Evolutionary conservation across 2,888 invertebrate genomes (phyloP), one percentile per base, ranked within the genome.

Genomic region (Onthophagus sagittarius): DNA sequence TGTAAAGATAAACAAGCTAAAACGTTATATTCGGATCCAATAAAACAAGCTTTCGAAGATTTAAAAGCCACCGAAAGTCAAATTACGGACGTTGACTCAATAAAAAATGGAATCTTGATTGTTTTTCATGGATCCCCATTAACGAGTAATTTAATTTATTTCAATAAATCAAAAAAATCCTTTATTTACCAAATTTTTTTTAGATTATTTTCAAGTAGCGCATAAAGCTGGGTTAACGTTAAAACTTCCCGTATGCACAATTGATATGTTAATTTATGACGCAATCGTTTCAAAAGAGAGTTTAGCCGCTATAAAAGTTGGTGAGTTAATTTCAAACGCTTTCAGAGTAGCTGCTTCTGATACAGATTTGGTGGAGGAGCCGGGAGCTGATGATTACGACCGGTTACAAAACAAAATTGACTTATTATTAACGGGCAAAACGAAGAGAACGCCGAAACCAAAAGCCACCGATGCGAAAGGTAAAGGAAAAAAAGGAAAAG

Each of bases 181-280:
- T 23, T 23, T 23, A 23, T 23, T 23, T 2, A 23, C 1, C 23
- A 23, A 2, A 23, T 23, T 23, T 23, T 63, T 11, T 70, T 65
- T 71, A 85, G 85, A 83, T 73, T 82, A 79, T 76, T 72, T 79
- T 33, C 79, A 80, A 76, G 80, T 81, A 15, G 85, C 85, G 1
- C 81, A 82, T 72, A 77, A 78, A 77, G 77, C 81, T 13, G 88
- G 88, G 2, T 87, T 85, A 80, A 79, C 76, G 4, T 80, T 89
- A 2, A 77, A 81, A 2, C 76, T 89, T 73, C 88, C 88, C 0
- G 86, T 86, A 4, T 78, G 87, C 75, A 88, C 85, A 81, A 85
- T 88, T 73, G 90, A 89, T 81, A 79, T 82, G 33, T 85, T 86
- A 81, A 87, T 86, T 79, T 87, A 86, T 73, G 87, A 88, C 80